Conservation (phyloP, 2,888 invertebrate genomes). For the Caenorhabditis becei region DNA sequence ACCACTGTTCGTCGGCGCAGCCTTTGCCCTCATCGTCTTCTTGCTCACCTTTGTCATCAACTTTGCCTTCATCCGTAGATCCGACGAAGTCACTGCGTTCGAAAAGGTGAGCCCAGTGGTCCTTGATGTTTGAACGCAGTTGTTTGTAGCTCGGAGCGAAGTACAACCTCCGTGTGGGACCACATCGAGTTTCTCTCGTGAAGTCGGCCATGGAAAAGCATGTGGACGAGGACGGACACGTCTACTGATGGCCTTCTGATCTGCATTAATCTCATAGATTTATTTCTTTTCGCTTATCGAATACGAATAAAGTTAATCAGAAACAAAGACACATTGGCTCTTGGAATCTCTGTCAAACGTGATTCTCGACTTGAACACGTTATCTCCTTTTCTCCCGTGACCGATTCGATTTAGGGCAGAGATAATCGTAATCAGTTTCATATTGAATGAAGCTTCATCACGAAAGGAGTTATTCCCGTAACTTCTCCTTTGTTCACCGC, state of each 20-base stretch:
- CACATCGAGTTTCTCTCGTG: slow-evolving; percentile 66
- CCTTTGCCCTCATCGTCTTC: slow-evolving; percentile 60
- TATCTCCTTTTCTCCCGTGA: no score
- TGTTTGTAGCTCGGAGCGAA: slow-evolving; percentile 65
- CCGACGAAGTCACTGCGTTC: slow-evolving; percentile 69
- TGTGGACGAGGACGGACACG: slow-evolving; percentile 60
- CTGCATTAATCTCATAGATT: slow-evolving; percentile 13
- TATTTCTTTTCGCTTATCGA: neutral
- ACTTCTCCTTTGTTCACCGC: no score
- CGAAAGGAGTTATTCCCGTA: no score
- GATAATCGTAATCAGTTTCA: no score
- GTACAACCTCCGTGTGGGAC: slow-evolving; percentile 65
- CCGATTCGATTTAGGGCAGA: no score
- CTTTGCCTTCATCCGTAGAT: slow-evolving; percentile 59
- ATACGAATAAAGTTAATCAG: slow-evolving; percentile 5
- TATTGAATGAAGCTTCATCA: no score
- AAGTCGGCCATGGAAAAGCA: slow-evolving; percentile 58
- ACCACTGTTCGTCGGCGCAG: slow-evolving; percentile 56
- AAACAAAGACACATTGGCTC: no score
- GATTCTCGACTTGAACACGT: no score
- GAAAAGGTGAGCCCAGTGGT: slow-evolving; percentile 58
- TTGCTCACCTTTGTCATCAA: slow-evolving; percentile 65
- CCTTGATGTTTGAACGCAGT: neutral
- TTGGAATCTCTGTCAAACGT: no score
- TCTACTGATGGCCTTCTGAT: slow-evolving; percentile 10